Conservation (phyloP, 2,888 invertebrate species). For the Siphonodentalium dalli region DNA sequence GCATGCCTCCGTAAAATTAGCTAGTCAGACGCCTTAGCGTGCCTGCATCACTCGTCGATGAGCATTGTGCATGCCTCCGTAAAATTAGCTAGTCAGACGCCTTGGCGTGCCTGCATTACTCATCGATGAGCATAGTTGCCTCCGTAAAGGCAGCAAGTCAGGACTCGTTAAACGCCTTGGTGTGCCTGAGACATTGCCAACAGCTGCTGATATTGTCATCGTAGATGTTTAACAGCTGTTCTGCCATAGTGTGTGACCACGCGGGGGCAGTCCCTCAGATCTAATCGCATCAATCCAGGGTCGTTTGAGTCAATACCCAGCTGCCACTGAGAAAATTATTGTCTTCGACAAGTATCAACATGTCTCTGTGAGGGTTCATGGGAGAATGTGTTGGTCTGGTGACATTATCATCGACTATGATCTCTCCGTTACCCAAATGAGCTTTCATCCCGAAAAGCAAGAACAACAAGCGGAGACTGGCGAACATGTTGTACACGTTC, state of each 20-base stretch:
- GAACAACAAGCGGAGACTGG: constrained; percentile 7
- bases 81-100: too few species aligned
- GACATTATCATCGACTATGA: constrained; percentile 6
- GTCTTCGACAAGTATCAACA: constrained; percentile 18
- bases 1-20: constrained; percentile 1
- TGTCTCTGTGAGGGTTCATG: constrained; percentile 21
- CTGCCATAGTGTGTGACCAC: constrained; percentile 7
- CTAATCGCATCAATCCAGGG: constrained; percentile 6
- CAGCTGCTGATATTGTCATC: constrained; percentile 4
- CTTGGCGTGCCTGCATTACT: constrained; percentile 5
- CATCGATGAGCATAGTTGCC: constrained; percentile 6
- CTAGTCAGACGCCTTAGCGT: constrained; percentile 5
- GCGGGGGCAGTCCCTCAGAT: constrained; percentile 6
- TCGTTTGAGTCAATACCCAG: too few species aligned
- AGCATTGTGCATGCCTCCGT: too few species aligned
- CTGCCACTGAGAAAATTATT: constrained; percentile 15
- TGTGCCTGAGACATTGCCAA: not conserved
- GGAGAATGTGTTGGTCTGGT: constrained; percentile 12
- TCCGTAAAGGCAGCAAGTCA: constrained; percentile 2
- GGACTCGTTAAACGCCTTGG: constrained; percentile 6
- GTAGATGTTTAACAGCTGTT: constrained; percentile 14
- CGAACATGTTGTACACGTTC: constrained; percentile 1
- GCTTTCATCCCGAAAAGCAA: constrained; percentile 16
- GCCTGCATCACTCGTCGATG: not conserved
- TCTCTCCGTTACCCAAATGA: constrained; percentile 11